Evolutionary conservation across 2,113 vertebrate species (phyloP), one percentile per base, ranked within the genome.

Genomic region (Gorsachius goisagi): DNA sequence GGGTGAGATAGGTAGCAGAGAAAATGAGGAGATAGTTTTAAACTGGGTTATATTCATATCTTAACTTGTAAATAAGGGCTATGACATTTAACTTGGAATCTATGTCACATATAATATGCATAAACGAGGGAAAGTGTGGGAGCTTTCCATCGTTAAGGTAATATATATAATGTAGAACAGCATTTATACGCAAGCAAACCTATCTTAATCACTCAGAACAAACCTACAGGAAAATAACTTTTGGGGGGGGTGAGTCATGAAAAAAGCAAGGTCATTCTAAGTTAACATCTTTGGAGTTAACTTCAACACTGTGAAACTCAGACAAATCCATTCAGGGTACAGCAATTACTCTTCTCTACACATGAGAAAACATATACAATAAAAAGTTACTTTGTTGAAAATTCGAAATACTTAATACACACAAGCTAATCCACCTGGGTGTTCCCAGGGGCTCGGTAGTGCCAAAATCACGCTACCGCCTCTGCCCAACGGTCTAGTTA

Each of bases 221-320:
- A 88, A 86, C 82, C 82, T 86, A 92, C 84, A 72, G 74, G 33
- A 92, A 89, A 95, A 95, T 73, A 89, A 82, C 44, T 80, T 90
- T n/a, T 49, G 59, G 72, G 6, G 7, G 59, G 72, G 6, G 7
- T 86, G 85, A 95, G 75, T 96, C 92, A 95, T 24, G 26, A 91
- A 73, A 52, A 93, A 95, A 69, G 45, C 47, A 33, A 83, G 91
- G 97, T 71, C 91, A 88, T 58, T 80, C 47, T 18, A 37, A 88
- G 84, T 95, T 89, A 94, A 88, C 14, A 28, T 58, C 64, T 92
- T 82, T 66, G 62, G 73, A 79, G 27, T 64, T 66, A 69, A 75
- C 50, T 91, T 89, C 60, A 72, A 9, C 1, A 3, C 80, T 85
- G 56, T 83, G 72, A 77, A 94, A 62, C 75, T 90, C 44, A 74